phyloP scores from a whole-genome alignment of 2,888 invertebrate species.

The Heliconius cydno region DNA sequence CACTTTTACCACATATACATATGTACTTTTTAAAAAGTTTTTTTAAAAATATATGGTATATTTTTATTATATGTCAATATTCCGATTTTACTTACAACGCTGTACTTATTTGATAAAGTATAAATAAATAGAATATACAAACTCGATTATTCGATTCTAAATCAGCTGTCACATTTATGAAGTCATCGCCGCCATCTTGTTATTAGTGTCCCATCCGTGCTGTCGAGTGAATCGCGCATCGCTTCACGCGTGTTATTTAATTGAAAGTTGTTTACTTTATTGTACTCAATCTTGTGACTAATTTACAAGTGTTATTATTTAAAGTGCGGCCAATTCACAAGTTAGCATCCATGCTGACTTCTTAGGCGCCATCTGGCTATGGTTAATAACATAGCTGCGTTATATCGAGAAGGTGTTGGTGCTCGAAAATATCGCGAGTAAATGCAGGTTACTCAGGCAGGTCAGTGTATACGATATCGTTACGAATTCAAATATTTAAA shows the following conservation, averaged over 20 bases:
- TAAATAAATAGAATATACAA: neutral
- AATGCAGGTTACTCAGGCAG: slow-evolving; percentile 54
- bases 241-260: slow-evolving; percentile 1
- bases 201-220: neutral
- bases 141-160: neutral
- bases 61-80: neutral
- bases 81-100: neutral
- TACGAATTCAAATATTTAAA: neutral
- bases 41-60: too few relatives aligned
- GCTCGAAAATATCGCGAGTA: slow-evolving; percentile 40
- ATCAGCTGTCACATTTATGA: neutral
- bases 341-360: slow-evolving; percentile 22
- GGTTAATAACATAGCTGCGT: slow-evolving; percentile 30
- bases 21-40: too few relatives aligned
- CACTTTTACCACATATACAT: too few relatives aligned
- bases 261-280: slow-evolving; percentile 4
- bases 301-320: neutral
- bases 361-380: slow-evolving; percentile 38
- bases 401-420: slow-evolving; percentile 39
- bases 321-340: neutral
- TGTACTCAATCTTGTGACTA: neutral
- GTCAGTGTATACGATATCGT: slow-evolving; percentile 37
- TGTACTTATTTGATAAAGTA: neutral
- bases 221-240: neutral
- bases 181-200: neutral